Percentiles rank a stretch among this genome's conserved stretches.
Evolutionary conservation across 2,113 vertebrate genomes (phyloP).

Genomic region (Pelvicachromis taeniatus): DNA sequence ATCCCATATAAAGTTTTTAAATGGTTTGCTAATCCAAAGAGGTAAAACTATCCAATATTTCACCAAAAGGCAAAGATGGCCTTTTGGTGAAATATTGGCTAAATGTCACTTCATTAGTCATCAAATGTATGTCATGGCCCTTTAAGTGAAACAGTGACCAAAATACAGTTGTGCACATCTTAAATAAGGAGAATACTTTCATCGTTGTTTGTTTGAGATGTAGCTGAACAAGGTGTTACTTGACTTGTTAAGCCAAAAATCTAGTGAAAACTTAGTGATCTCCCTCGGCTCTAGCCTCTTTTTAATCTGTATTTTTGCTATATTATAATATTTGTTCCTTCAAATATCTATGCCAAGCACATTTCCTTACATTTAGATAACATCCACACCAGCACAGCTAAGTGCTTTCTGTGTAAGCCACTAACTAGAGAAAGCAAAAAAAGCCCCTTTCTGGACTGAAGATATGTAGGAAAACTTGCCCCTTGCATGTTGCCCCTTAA

Average conservation of each 20-base stretch:
- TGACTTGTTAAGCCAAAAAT: background rate
- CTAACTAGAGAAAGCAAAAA: background rate
- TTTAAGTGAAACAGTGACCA: background rate
- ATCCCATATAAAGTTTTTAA: background rate
- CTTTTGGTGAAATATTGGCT: background rate
- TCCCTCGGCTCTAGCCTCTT: background rate
- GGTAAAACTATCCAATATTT: background rate
- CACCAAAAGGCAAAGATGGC: background rate
- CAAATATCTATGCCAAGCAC: conserved; percentile 22
- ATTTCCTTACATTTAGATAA: conserved; percentile 1
- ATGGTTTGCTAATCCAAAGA: background rate
- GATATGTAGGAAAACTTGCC: background rate
- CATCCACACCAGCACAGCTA: background rate
- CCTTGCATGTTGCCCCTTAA: conserved; percentile 8
- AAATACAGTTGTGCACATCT: background rate
- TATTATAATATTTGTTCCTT: too few species aligned
- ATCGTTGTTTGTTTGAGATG: background rate
- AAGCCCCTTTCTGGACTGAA: background rate
- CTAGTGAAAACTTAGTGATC: background rate
- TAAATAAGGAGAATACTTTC: background rate
- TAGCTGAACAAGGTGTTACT: background rate
- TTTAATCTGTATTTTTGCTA: conserved; percentile 1
- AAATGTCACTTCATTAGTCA: background rate
- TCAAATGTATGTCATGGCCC: background rate
- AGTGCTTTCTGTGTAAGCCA: background rate